These are phyloP conservation scores for Belonocnema kinseyi DNA, from an alignment of 1,140 invertebrate species.

Conservation along the genomic window DNA sequence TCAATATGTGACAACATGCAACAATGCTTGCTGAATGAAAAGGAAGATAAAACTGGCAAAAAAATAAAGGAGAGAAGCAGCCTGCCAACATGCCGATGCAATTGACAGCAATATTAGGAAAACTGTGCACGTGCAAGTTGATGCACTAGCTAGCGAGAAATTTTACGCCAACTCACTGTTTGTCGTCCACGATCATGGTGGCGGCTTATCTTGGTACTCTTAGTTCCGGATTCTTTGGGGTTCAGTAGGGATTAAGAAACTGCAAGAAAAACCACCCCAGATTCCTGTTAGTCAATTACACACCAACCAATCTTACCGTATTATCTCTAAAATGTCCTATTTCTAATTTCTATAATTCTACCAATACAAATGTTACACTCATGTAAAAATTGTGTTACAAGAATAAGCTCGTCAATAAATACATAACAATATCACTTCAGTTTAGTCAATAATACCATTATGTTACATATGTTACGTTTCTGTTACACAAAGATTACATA, in stretches of 20 bases:
- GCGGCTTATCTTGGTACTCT: constrained; percentile 57
- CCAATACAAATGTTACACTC: not conserved
- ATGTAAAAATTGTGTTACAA: not conserved
- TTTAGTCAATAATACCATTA: not conserved
- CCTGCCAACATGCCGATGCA: not conserved
- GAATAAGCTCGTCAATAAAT: constrained; percentile 31
- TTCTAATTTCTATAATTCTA: not conserved
- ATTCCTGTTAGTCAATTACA: not conserved
- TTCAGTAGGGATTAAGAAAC: constrained; percentile 59
- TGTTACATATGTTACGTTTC: not conserved
- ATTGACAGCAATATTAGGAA: constrained; percentile 13
- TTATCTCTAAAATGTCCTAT: constrained; percentile 27
- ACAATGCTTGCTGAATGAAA: not conserved
- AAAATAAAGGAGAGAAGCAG: constrained; percentile 24
- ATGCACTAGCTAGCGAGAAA: constrained; percentile 38
- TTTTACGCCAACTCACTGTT: constrained; percentile 70
- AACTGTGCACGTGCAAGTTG: constrained; percentile 1
- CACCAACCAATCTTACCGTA: constrained; percentile 16
- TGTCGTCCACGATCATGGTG: constrained; percentile 75
- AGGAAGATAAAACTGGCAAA: not conserved
- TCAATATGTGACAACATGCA: not conserved
- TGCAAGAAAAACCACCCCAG: constrained; percentile 67
- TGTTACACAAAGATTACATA: not conserved
- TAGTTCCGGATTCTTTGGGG: constrained; percentile 46
- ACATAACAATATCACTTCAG: constrained; percentile 18